These are phyloP conservation scores for Auanema sp. DNA, from an alignment of 2,888 invertebrate genomes.

Conservation along the genomic window DNA sequence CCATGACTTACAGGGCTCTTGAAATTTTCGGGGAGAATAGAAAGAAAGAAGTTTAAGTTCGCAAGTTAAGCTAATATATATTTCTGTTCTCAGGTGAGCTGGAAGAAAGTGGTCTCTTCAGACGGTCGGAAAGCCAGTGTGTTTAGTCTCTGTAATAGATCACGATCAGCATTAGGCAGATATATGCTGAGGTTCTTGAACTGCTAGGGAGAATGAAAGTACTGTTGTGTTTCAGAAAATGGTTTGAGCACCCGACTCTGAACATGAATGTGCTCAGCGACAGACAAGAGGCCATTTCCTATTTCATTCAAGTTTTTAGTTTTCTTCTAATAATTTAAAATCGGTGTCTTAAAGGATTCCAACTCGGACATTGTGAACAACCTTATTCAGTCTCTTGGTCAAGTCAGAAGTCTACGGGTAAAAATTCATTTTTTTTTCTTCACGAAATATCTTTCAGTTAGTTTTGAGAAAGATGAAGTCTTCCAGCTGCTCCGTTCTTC, in stretches of 20 bases:
- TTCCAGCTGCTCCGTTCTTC: constrained; percentile 24
- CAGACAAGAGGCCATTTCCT: constrained; percentile 76
- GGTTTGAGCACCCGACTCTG: constrained; percentile 76
- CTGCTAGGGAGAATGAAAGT: not conserved
- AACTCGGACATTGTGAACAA: constrained; percentile 73
- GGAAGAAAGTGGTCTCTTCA: constrained; percentile 3
- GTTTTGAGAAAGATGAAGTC: constrained; percentile 30
- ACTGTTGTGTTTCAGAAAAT: constrained; percentile 68
- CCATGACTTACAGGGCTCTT: constrained; percentile 70
- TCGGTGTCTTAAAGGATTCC: constrained; percentile 64
- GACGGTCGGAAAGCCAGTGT: constrained; percentile 20
- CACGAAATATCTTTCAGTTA: constrained; percentile 18
- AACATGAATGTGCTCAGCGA: constrained; percentile 71
- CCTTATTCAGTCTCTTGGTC: constrained; percentile 65
- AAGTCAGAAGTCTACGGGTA: constrained; percentile 34
- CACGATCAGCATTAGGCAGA: constrained; percentile 74
- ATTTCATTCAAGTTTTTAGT: constrained; percentile 69
- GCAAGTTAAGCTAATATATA: not conserved
- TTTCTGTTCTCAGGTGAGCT: constrained; percentile 5
- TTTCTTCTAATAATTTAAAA: not conserved
- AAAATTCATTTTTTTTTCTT: constrained; percentile 9
- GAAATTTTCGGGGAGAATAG: constrained; percentile 72
- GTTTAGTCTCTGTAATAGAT: constrained; percentile 72
- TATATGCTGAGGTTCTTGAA: constrained; percentile 38
- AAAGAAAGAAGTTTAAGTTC: constrained; percentile 20